Evolutionary conservation across 2,797 vertebrate species (phyloP).

Genomic region (Galago senegalensis): DNA sequence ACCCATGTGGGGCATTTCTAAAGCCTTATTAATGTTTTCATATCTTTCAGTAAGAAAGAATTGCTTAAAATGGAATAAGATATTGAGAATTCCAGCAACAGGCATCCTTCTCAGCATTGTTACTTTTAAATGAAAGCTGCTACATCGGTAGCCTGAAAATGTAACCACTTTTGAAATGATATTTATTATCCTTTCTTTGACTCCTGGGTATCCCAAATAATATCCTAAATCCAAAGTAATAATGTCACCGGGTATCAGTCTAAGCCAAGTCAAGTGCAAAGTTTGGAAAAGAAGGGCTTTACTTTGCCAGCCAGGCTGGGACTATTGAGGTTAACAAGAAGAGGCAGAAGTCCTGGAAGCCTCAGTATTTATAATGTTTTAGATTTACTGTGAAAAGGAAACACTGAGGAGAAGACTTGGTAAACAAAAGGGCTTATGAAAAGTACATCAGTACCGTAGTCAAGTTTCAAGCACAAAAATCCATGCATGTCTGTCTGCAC

Average conservation of each 20-base stretch:
- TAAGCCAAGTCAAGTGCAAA: conserved; percentile 48
- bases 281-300: conserved; percentile 39
- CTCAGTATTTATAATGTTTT: neutral
- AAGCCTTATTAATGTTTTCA: conserved; percentile 67
- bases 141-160: conserved; percentile 40
- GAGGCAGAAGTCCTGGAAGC: neutral
- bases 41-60: conserved; percentile 60
- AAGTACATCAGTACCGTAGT: neutral
- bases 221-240: neutral
- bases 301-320: neutral
- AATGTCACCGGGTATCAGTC: conserved; percentile 10
- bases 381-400: conserved; percentile 11
- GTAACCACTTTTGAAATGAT: conserved; percentile 52
- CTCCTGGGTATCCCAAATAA: conserved; percentile 1
- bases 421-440: neutral
- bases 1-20: conserved; percentile 58
- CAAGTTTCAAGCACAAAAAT: neutral
- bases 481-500: neutral
- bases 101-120: neutral
- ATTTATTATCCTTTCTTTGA: conserved; percentile 53
- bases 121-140: conserved; percentile 66
- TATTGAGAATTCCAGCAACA: conserved; percentile 10
- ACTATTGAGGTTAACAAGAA: neutral
- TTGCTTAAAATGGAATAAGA: conserved; percentile 69
- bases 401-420: neutral